These are phyloP conservation scores for Zoroaster sp. DNA, from an alignment of 53 echinoderm and acorn worm species.

Conservation along the genomic window DNA sequence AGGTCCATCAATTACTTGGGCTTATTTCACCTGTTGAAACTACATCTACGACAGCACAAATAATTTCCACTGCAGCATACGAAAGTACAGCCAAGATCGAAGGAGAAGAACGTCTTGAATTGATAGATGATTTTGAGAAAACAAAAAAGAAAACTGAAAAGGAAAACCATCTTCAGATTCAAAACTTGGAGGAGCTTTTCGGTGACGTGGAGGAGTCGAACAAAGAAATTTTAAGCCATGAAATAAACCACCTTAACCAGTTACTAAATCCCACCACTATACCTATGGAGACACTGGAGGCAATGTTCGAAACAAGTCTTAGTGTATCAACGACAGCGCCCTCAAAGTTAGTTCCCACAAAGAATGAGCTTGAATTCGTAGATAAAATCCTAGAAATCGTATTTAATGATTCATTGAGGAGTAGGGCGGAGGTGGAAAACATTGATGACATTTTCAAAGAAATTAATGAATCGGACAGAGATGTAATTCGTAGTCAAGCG, in stretches of 20 bases:
- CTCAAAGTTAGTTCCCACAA: neutral
- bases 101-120: neutral
- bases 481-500: neutral
- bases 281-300: neutral
- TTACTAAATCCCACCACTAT: constrained; percentile 1
- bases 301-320: neutral
- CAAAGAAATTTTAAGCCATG: constrained; percentile 6
- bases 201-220: neutral
- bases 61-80: neutral
- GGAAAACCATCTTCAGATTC: neutral
- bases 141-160: neutral
- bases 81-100: neutral
- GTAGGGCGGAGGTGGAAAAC: neutral
- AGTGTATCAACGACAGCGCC: neutral
- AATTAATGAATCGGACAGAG: neutral
- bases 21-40: neutral
- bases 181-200: neutral
- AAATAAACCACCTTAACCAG: constrained; percentile 7
- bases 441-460: neutral
- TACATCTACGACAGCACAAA: neutral
- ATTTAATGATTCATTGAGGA: neutral
- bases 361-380: neutral
- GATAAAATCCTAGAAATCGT: neutral
- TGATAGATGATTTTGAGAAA: constrained; percentile 14
- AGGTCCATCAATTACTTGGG: neutral